A percentile compares a stretch with the other conserved stretches of the same genome.
Conservation (phyloP, 2,113 vertebrate genomes). For the Calidris pygmaea region DNA sequence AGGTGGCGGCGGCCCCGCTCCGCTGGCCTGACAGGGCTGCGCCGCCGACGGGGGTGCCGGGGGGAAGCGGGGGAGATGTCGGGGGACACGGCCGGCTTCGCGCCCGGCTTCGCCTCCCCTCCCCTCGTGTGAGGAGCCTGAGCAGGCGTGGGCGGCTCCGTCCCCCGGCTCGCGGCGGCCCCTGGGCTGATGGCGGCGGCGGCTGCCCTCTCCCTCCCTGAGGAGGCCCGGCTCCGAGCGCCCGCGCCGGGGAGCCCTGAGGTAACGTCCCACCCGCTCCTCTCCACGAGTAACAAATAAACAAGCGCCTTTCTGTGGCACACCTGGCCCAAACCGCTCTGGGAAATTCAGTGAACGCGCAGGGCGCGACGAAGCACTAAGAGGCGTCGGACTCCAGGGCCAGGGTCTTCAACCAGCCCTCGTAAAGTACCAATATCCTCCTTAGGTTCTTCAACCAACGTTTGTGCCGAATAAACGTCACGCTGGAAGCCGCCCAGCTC, state of each 20-base stretch:
- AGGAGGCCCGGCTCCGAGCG: accelerated
- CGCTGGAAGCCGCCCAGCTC: accelerated
- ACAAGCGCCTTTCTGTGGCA: neutral
- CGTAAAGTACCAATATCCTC: accelerated
- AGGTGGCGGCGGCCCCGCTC: neutral
- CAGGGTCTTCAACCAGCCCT: neutral
- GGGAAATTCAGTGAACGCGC: neutral
- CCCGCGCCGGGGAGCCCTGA: neutral
- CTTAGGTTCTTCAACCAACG: neutral
- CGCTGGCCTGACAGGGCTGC: neutral
- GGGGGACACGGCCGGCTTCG: neutral
- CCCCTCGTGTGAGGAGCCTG: neutral
- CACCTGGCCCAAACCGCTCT: neutral
- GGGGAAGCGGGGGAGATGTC: neutral
- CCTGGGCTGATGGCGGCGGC: neutral
- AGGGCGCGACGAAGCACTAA: accelerated
- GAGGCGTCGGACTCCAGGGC: accelerated
- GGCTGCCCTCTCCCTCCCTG: neutral
- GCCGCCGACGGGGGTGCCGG: neutral
- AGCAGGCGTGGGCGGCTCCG: neutral
- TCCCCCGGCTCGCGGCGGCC: neutral
- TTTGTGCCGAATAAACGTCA: too few species aligned
- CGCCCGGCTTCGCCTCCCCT: neutral
- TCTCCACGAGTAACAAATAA: neutral
- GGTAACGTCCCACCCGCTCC: neutral